Conservation (phyloP, 2,797 vertebrate species). For the Tapera naevia region DNA sequence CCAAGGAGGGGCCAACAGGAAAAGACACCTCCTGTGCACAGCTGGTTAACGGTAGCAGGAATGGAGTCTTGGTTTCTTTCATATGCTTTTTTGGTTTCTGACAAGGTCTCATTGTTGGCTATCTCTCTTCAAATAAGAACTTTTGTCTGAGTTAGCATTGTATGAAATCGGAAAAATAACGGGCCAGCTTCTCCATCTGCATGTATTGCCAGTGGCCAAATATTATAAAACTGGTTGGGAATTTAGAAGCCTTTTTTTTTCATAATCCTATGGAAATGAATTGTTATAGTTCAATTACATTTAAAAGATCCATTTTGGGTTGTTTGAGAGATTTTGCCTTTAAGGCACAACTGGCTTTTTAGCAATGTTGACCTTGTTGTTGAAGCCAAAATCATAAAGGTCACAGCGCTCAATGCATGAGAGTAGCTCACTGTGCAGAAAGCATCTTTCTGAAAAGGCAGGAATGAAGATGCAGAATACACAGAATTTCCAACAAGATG, state of each 20-base stretch:
- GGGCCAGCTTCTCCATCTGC: neutral
- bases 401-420: neutral
- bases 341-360: constrained; percentile 12
- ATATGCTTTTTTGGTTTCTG: neutral
- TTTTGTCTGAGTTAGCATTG: neutral
- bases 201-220: constrained; percentile 26
- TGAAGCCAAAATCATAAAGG: constrained; percentile 39
- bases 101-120: neutral
- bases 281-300: constrained; percentile 33
- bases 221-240: neutral
- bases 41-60: accelerated
- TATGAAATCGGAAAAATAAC: neutral
- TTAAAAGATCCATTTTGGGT: neutral
- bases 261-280: neutral
- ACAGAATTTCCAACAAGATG: neutral
- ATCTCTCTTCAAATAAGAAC: neutral
- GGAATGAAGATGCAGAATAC: neutral
- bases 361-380: constrained; percentile 13
- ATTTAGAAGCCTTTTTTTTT: neutral
- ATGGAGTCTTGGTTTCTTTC: neutral
- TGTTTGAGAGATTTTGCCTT: constrained; percentile 24
- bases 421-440: neutral
- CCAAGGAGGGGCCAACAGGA: neutral
- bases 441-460: constrained; percentile 14
- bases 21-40: neutral